Base-by-base conservation (phyloP, 1,140 invertebrate genomes). In the Gryllus bimaculatus region DNA sequence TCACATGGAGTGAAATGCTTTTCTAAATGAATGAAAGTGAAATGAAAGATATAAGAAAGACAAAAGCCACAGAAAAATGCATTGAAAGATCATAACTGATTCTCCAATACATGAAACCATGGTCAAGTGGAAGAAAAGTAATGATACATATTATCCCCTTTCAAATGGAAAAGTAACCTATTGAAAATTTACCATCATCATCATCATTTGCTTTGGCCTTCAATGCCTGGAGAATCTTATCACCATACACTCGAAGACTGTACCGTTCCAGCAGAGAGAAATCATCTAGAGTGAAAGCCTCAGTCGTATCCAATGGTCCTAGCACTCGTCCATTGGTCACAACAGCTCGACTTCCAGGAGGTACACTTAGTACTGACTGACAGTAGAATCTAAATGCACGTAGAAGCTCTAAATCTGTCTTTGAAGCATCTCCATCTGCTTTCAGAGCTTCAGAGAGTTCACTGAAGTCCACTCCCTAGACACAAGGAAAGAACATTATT, bases 241-340 rank as follows among this genome's bases (percentile, higher is more conserved):
- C 93, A 1, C 92, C 92, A 85, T 95, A 95, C 12, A 90, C 88
- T 80, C 89, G 89, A 82, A 92, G 87, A 83, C 91, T 91, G 86
- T 84, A 92, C 84, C 94, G 92, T 84, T 99, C 96, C 78, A 99
- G 87, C 26, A 99, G 87, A 39, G 90, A 88, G 85, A 98, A 98
- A 87, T 99, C 98, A 79, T 98, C 96, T 21, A 89, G 87, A n/a
- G 91, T 92, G 85, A 99, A 98, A 47, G 85, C 84, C 85, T 99
- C 97, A 73, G 88, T 85, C 0, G 88, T 84, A 3, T 89, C 86
- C 10, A 99, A 88, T 0, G 97, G 96, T 8, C 97, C 98, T 79
- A 98, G 88, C 15, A 98, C 87, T 78, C 94, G 90, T n/a, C 97
- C 97, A 88, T 99, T 99, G 75, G 93, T 92, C 18, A 98, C 87